phyloP scores from a whole-genome alignment of 2,888 invertebrate species.

The Acanthococcus lagerstroemiae region DNA sequence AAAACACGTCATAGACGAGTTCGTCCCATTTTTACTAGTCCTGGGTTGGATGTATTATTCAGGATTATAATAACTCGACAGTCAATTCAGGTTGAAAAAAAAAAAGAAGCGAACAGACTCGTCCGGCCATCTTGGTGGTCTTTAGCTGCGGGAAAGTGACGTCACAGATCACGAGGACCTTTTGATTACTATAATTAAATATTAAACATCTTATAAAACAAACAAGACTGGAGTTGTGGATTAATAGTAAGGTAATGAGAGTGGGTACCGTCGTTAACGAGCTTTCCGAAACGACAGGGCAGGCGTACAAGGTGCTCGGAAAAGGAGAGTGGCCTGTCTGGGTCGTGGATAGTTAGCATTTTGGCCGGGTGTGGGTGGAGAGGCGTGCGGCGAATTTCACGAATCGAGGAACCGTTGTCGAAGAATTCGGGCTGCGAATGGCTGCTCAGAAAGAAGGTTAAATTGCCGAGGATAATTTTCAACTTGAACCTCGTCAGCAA shows the following conservation, averaged over 20 bases:
- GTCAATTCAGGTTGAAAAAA: slow-evolving; percentile 2
- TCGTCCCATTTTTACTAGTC: slow-evolving; percentile 23
- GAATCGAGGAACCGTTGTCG: too few species aligned
- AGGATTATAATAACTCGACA: slow-evolving; percentile 15
- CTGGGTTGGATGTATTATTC: slow-evolving; percentile 11
- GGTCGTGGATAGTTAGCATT: too few species aligned
- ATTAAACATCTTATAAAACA: slow-evolving; percentile 29
- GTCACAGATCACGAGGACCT: slow-evolving; percentile 28
- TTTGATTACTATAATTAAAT: slow-evolving; percentile 31
- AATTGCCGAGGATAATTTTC: too few species aligned
- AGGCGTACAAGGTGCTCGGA: slow-evolving; percentile 13
- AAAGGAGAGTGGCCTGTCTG: slow-evolving; percentile 1
- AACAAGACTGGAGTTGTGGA: slow-evolving; percentile 25
- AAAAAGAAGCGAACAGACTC: background rate
- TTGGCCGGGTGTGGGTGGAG: too few species aligned
- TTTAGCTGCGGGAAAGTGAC: slow-evolving; percentile 29
- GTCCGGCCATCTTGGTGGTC: slow-evolving; percentile 25
- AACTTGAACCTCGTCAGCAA: too few species aligned
- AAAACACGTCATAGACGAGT: slow-evolving; percentile 27
- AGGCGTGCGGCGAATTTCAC: too few species aligned
- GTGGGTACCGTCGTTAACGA: slow-evolving; percentile 7
- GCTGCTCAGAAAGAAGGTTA: too few species aligned
- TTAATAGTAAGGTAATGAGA: slow-evolving; percentile 27
- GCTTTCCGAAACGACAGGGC: background rate
- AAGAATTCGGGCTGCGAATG: too few species aligned